Evolutionary conservation across 2,113 vertebrate species (phyloP).

Genomic region (Apodemus speciosus): DNA sequence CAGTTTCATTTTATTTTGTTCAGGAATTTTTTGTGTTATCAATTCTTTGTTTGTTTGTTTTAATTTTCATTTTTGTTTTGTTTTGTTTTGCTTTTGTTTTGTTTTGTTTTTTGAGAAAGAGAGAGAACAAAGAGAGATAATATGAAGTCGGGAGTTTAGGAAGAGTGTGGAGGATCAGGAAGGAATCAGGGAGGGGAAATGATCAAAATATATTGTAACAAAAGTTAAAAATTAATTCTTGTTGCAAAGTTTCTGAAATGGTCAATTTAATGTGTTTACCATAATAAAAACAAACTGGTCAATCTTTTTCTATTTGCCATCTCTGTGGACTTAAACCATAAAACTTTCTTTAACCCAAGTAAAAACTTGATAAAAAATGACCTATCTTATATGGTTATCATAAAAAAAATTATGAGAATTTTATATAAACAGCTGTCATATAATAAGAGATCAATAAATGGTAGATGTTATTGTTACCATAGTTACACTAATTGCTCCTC

Average conservation of each 20-base stretch:
- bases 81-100: not conserved
- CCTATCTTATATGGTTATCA: not conserved
- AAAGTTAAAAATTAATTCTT: not conserved
- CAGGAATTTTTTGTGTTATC: too few relatives aligned
- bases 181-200: not conserved
- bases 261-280: constrained; percentile 17
- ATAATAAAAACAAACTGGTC: not conserved
- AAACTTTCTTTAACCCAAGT: constrained; percentile 19
- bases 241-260: constrained; percentile 11
- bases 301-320: constrained; percentile 3
- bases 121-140: not conserved
- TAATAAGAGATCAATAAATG: constrained; percentile 10
- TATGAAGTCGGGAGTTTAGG: not conserved
- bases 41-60: too few relatives aligned
- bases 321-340: constrained; percentile 7
- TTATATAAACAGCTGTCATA: constrained; percentile 21
- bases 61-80: too few relatives aligned
- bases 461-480: not conserved
- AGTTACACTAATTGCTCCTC: not conserved
- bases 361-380: constrained; percentile 14
- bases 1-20: too few relatives aligned
- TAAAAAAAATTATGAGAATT: constrained; percentile 38
- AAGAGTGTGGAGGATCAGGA: not conserved
- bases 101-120: not conserved
- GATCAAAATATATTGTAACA: not conserved